These are phyloP conservation scores for Paramisgurnus dabryanus DNA, from an alignment of 2,113 vertebrate genomes.

Conservation along the genomic window DNA sequence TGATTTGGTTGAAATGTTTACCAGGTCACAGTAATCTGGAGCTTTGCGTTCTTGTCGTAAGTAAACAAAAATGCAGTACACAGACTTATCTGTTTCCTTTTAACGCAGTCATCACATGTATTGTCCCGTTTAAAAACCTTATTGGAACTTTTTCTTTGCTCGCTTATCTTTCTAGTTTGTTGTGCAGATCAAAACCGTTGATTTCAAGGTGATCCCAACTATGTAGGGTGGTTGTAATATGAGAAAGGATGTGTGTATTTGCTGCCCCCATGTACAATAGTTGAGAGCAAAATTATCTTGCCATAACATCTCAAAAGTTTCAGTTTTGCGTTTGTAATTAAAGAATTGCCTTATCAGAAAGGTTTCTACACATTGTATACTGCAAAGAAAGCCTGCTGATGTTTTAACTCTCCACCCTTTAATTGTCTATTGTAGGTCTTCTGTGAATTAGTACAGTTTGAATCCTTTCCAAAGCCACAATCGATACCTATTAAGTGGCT, in stretches of 20 bases:
- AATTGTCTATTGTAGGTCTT: slow-evolving; percentile 21
- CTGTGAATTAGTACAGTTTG: slow-evolving; percentile 62
- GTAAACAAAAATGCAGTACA: background rate
- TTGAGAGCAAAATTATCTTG: background rate
- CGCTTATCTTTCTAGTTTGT: background rate
- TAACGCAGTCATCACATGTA: background rate
- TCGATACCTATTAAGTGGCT: slow-evolving; percentile 72
- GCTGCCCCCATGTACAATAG: background rate
- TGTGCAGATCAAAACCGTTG: background rate
- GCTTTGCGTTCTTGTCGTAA: background rate
- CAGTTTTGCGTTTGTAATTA: background rate
- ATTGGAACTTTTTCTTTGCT: background rate
- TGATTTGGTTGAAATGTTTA: slow-evolving; percentile 5
- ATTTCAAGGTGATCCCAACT: slow-evolving; percentile 43
- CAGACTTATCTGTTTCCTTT: background rate
- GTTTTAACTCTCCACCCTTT: slow-evolving; percentile 34
- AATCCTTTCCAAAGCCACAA: slow-evolving; percentile 63
- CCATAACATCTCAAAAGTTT: background rate
- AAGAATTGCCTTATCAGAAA: background rate
- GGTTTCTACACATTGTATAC: background rate
- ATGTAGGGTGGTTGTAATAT: background rate
- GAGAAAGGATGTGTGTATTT: background rate
- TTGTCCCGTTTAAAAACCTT: background rate
- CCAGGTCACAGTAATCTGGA: background rate
- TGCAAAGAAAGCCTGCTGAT: background rate